These are phyloP conservation scores for Danaus plexippus DNA, from an alignment of 1,140 invertebrate genomes.

Conservation along the genomic window DNA sequence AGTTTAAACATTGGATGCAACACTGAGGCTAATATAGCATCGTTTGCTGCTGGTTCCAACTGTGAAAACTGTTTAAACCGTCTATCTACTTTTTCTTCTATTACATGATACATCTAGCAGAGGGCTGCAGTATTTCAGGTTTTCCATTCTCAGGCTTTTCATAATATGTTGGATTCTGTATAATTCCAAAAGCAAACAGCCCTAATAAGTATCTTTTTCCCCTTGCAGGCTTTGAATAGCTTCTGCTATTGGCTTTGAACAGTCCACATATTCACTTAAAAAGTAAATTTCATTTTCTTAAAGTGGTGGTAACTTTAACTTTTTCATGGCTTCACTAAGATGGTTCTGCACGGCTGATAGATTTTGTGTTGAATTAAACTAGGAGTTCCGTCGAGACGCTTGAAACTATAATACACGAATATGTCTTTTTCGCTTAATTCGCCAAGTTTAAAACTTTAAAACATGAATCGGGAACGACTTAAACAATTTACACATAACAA, in stretches of 20 bases:
- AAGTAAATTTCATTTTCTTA: slow-evolving; percentile 21
- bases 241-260: slow-evolving; percentile 23
- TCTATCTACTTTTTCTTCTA: slow-evolving; percentile 26
- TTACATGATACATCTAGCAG: slow-evolving; percentile 26
- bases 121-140: slow-evolving; percentile 21
- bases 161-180: slow-evolving; percentile 24
- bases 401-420: too few species aligned
- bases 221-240: slow-evolving; percentile 22
- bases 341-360: too few species aligned
- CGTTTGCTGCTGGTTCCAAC: slow-evolving; percentile 17
- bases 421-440: too few species aligned
- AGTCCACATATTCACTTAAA: slow-evolving; percentile 24
- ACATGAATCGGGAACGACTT: too few species aligned
- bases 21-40: slow-evolving; percentile 25
- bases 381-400: too few species aligned
- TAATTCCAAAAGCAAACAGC: slow-evolving; percentile 22
- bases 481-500: too few species aligned
- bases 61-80: slow-evolving; percentile 21
- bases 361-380: too few species aligned
- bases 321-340: slow-evolving; percentile 20
- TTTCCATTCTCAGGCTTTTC: slow-evolving; percentile 14
- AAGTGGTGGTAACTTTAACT: slow-evolving; percentile 9
- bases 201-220: slow-evolving; percentile 23
- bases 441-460: too few species aligned
- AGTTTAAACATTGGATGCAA: slow-evolving; percentile 26